Evolutionary conservation across 2,797 vertebrate genomes (phyloP).

Genomic region (Trematomus bernacchii): DNA sequence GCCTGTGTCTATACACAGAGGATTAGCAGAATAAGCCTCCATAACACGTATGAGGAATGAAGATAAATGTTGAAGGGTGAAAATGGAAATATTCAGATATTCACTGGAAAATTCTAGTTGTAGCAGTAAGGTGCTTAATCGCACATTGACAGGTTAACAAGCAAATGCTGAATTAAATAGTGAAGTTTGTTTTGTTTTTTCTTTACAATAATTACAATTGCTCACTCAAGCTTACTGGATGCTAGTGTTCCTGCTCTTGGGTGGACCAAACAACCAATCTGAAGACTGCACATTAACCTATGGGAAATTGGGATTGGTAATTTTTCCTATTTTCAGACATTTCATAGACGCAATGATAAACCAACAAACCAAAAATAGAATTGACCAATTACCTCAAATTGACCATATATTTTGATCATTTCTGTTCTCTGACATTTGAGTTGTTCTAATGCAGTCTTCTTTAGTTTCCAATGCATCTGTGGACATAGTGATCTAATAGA

Average conservation of each 20-base stretch:
- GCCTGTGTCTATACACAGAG: conserved; percentile 38
- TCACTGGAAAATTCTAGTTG: not conserved
- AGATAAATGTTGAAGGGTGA: conserved; percentile 23
- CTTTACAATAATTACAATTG: too few relatives aligned
- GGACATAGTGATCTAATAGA: not conserved
- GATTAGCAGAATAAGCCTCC: conserved; percentile 45
- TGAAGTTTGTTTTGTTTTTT: not conserved
- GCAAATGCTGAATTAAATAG: not conserved
- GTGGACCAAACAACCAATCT: not conserved
- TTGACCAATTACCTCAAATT: not conserved
- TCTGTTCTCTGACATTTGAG: not conserved
- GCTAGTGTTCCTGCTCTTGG: not conserved
- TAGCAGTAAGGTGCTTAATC: not conserved
- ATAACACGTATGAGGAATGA: conserved; percentile 7
- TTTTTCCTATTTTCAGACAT: not conserved
- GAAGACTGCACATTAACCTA: not conserved
- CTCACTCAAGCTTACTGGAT: too few relatives aligned
- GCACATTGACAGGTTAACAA: conserved; percentile 1
- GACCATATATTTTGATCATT: not conserved
- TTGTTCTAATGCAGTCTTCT: not conserved
- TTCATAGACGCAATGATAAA: not conserved
- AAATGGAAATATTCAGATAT: conserved; percentile 21
- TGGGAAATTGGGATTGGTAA: not conserved
- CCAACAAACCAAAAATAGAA: not conserved
- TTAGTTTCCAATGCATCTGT: not conserved